Evolutionary conservation across 2,888 invertebrate genomes (phyloP), one percentile per base, ranked within the genome.

Genomic region (Drosophila falleni): DNA sequence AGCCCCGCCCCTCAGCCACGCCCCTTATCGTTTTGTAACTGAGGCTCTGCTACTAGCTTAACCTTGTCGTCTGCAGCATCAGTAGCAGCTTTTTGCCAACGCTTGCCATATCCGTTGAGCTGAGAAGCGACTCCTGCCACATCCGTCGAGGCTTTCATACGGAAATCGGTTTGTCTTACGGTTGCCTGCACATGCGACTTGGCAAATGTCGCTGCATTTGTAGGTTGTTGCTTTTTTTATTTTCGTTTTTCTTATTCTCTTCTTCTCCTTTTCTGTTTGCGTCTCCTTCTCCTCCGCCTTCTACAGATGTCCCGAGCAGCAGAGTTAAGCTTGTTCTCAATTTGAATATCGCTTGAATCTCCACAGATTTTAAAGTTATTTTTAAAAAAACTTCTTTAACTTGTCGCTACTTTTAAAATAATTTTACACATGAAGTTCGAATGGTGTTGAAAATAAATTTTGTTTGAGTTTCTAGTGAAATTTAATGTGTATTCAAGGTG

Each of bases 161-260:
- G 80, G 78, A 86, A 88, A 88, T 89, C 86, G 89, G 87, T 71
- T 81, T 82, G 88, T 82, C 86, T 84, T 83, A 74, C 78, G 79
- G 71, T 69, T 84, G 78, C 73, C 71, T 74, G 75, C 87, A 80
- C 80, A 74, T 71, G 64, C 74, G 74, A 60, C 74, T 66, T 63
- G 60, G 54, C 31, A 77, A 77, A 77, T 77, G 62, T 72, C 60
- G 69, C 53, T 83, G 84, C 84, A 84, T 65, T 72, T 80, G 64
- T 70, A 55, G 59, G 72, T 65, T 54, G 42, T 29, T 42, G 37
- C 13, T 35, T 42, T 19, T 15, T 39, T 10, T 19, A 16, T 35
- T 26, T 5, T 8, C 3, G 15, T n/a, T 10, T 5, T 33, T 29
- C 9, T 29, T 55, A 26, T 49, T 11, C 35, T 63, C 6, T 29